Base-by-base conservation (phyloP, 2,888 invertebrate species). In the Junonia oenone region DNA sequence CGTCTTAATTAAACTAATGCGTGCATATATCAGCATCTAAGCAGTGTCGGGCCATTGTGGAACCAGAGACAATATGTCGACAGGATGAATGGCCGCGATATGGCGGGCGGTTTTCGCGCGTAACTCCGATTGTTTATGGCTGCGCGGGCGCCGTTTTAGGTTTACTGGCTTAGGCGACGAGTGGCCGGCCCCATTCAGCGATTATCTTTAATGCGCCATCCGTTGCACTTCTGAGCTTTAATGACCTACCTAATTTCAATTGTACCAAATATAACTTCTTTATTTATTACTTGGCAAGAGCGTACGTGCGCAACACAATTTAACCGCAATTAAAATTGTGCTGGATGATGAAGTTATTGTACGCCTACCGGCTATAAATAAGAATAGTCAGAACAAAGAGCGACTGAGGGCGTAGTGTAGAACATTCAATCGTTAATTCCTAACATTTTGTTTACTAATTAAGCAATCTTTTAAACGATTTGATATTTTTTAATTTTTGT, bases 241-340 rank as follows among this genome's bases (percentile, higher is more conserved):
- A 88, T 83, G 85, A 79, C 76, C 75, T 81, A 78, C 86, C 86
- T 88, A 86, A 88, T 87, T 87, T 85, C 86, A 86, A 88, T 89
- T 88, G 89, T 83, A 78, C 85, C 78, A 81, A 88, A 88, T 88
- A 87, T 88, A 88, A 87, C 84, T 76, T 68, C 67, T 68, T 73
- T 85, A 84, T 87, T 86, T 88, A 87, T 85, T 80, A 83, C 79
- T 89, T 88, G 88, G 88, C 89, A 87, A 79, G 81, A 77, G 69
- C 62, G 62, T 68, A 43, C 40, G 72, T 70, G 71, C 71, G 77
- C 65, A 71, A 69, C 76, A 78, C 83, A 78, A 81, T 87, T 84
- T 83, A 79, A 78, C 73, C 66, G 78, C 81, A 85, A 86, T 86
- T 84, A 86, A 85, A 83, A 81, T 78, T 73, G 72, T 77, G 73